Conservation (phyloP, 2,797 vertebrate species). For the Geotrypetes seraphini region DNA sequence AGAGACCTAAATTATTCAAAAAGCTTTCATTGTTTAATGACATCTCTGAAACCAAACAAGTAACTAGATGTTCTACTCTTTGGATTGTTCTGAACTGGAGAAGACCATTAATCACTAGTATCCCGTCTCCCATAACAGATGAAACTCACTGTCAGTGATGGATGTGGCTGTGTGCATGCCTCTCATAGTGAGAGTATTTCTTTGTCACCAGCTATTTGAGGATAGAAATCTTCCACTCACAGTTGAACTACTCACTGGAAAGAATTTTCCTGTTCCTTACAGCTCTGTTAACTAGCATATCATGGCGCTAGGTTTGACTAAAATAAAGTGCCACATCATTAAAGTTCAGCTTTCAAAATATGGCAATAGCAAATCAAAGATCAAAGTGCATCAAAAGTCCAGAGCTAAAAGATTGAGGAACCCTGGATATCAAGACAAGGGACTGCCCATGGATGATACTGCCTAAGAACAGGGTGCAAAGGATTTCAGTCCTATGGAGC, state of each 20-base stretch:
- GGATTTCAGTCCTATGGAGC: too few species aligned
- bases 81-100: not conserved
- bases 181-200: not conserved
- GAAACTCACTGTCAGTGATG: not conserved
- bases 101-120: not conserved
- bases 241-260: not conserved
- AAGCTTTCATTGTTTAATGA: not conserved
- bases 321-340: too few species aligned
- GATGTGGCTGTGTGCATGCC: not conserved
- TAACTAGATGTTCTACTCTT: not conserved
- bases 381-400: too few species aligned
- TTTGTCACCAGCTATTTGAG: not conserved
- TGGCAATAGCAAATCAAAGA: too few species aligned
- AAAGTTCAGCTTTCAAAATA: too few species aligned
- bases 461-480: too few species aligned
- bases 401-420: too few species aligned
- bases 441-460: too few species aligned
- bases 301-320: too few species aligned
- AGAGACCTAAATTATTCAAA: not conserved
- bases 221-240: not conserved
- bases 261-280: not conserved
- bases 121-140: not conserved
- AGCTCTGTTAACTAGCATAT: too few species aligned
- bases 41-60: not conserved
- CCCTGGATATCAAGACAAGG: too few species aligned